Evolutionary conservation across 2,113 vertebrate genomes (phyloP).

Genomic region (Pteronura brasiliensis): DNA sequence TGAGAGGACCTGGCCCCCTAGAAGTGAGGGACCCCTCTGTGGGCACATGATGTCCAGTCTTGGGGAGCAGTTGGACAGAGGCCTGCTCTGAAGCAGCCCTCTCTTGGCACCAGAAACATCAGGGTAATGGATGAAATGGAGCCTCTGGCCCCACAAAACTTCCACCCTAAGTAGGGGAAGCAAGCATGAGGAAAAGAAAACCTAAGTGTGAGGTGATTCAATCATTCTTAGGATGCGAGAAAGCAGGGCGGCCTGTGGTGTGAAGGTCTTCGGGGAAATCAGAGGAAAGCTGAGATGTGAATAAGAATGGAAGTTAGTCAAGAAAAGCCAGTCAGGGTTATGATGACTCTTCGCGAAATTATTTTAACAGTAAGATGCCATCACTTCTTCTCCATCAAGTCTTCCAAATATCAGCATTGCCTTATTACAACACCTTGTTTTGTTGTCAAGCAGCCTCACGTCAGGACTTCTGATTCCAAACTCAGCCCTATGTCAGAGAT

Average conservation of each 20-base stretch:
- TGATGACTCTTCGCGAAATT: neutral
- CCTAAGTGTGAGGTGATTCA: neutral
- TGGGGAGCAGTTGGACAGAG: too few relatives aligned
- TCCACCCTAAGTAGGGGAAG: neutral
- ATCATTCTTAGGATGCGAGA: neutral
- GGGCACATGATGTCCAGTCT: neutral
- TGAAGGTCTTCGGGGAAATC: neutral
- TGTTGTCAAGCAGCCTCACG: neutral
- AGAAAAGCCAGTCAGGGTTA: neutral
- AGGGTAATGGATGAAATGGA: too few relatives aligned
- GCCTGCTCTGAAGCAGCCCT: neutral
- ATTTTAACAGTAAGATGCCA: neutral
- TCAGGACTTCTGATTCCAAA: neutral
- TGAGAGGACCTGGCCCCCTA: rapidly evolving
- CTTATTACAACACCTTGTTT: neutral
- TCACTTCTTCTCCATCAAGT: neutral
- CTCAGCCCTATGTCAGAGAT: neutral
- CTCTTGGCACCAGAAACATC: neutral
- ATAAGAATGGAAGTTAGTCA: neutral
- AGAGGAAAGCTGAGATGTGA: neutral
- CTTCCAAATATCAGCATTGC: neutral
- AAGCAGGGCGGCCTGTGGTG: rapidly evolving
- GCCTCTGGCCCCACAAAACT: neutral
- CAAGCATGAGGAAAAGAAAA: neutral
- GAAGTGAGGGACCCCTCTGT: neutral